Evolutionary conservation across 2,888 invertebrate species (phyloP).

Genomic region (Chrysopilus asiliformis): DNA sequence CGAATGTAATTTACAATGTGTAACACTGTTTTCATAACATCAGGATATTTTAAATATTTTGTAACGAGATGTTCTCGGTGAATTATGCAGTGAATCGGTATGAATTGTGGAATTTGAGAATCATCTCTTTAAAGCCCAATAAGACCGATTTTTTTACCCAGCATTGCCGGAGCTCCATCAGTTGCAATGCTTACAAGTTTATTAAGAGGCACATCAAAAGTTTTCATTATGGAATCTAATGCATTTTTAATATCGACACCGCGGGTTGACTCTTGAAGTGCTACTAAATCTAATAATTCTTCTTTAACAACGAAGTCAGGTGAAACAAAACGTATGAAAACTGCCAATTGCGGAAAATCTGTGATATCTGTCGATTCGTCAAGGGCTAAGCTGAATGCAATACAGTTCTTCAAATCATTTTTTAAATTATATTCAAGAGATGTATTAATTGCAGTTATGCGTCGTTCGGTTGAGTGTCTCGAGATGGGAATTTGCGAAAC

Average conservation of each 20-base stretch:
- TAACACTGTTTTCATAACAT: too few species aligned
- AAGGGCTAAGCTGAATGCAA: conserved; percentile 4
- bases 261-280: conserved; percentile 2
- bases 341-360: conserved; percentile 6
- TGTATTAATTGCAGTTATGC: conserved; percentile 6
- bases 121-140: too few species aligned
- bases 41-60: too few species aligned
- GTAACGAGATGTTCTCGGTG: too few species aligned
- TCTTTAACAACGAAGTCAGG: neutral
- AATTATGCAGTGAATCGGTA: too few species aligned
- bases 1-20: too few species aligned
- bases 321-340: conserved; percentile 6
- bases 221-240: conserved; percentile 1
- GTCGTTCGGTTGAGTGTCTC: conserved; percentile 3
- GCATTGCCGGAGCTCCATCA: conserved; percentile 1
- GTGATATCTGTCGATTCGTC: conserved; percentile 6
- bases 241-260: conserved; percentile 6
- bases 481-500: conserved; percentile 3
- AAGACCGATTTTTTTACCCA: neutral
- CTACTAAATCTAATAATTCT: conserved; percentile 6
- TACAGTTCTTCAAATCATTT: conserved; percentile 1
- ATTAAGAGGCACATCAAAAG: conserved; percentile 2
- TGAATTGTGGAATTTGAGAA: neutral
- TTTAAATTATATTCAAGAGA: neutral
- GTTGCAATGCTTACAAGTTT: conserved; percentile 1